Base-by-base conservation (phyloP, 1,140 invertebrate species). In the Trigoniulus corallinus region DNA sequence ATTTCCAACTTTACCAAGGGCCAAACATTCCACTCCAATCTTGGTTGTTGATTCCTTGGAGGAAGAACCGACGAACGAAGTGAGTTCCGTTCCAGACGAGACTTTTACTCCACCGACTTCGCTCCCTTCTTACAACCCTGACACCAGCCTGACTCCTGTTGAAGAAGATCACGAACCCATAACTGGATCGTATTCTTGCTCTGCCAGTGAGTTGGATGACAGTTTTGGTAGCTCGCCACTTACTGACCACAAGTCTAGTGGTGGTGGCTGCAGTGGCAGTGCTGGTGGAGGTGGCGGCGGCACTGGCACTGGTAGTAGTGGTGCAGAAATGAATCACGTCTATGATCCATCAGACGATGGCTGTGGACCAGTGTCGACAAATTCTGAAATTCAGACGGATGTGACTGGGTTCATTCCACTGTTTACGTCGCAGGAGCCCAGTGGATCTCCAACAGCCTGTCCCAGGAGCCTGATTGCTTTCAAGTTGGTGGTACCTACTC, bases 401-500 rank as follows among this genome's bases (percentile, higher is more conserved):
- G 29, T 34, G 7, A 34, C 29, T 34, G 29, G 29, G 7, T 34
- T 34, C 29, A 34, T 34, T 15, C 29, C 29, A 34, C 29, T 34
- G 29, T 34, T 34, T 15, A 34, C 29, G 7, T 34, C 29, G 29
- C 7, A 7, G 7, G 7, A 7, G 15, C 15, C 29, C 29, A 15
- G 7, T 34, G 29, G 7, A 7, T 34, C 29, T 34, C 15, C 29
- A 34, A 34, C 29, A 34, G 7, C 29, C 7, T 44, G 7, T 12
- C 21, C 42, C 18, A 44, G 24, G 42, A 4, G 18, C 24, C 7
- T 21, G 12, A 44, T 24, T 4, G 42, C 24, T 7, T 44, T 24
- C 42, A 7, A 20, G 18, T 24, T 44, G 18, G 7, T 44, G 7
- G 7, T 44, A 7, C 54, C 44, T 57, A 48, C 13, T 59, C 46